Evolutionary conservation across 2,113 vertebrate genomes (phyloP).

Genomic region (Camelus dromedarius): DNA sequence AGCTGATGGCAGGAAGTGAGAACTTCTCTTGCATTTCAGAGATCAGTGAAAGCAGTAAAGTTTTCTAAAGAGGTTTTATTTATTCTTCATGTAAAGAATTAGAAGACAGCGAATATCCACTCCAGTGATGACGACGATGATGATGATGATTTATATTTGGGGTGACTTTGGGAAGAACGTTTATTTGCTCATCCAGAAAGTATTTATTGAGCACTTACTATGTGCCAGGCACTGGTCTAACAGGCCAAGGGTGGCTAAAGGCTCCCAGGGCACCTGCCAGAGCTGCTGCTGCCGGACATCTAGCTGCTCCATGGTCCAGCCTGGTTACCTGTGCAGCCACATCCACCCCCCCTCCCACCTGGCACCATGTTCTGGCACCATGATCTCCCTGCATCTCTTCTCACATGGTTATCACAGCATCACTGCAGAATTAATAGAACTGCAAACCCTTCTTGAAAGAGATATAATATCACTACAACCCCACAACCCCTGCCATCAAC

Average conservation of each 20-base stretch:
- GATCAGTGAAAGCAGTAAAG: not conserved
- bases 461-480: not conserved
- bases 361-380: accelerated
- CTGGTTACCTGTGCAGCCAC: accelerated
- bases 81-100: not conserved
- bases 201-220: not conserved
- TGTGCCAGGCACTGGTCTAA: not conserved
- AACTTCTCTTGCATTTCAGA: not conserved
- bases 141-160: not conserved
- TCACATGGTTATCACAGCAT: not conserved
- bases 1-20: not conserved
- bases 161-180: not conserved
- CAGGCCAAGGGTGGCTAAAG: not conserved
- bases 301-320: not conserved
- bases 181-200: not conserved
- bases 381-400: not conserved
- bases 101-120: not conserved
- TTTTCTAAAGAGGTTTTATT: not conserved
- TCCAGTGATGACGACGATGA: accelerated
- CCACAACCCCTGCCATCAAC: not conserved
- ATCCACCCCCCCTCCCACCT: not conserved
- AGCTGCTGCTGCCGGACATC: not conserved
- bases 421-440: not conserved
- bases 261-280: not conserved
- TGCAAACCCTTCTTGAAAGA: not conserved